Percentiles rank a stretch among this genome's conserved stretches.
phyloP scores from a whole-genome alignment of 2,113 vertebrate genomes.

The Coreoperca whiteheadi region DNA sequence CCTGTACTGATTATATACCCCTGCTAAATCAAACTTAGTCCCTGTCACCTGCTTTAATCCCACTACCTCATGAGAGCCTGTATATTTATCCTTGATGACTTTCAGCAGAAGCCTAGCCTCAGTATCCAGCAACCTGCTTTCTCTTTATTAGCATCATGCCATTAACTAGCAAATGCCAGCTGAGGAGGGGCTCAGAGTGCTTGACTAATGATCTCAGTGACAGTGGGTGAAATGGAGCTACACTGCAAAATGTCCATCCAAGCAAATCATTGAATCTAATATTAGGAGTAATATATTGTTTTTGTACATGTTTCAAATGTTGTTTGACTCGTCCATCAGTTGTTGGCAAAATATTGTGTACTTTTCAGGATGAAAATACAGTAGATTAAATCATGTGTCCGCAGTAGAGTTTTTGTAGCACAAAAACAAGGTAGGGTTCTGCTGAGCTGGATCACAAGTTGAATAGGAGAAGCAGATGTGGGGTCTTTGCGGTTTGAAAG shows the following conservation, averaged over 20 bases:
- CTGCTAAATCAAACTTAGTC: slow-evolving; percentile 66
- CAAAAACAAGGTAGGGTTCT: not conserved
- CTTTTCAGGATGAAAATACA: not conserved
- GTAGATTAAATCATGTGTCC: too few relatives aligned
- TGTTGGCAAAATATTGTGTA: not conserved
- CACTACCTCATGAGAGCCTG: slow-evolving; percentile 49
- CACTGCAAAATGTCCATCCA: slow-evolving; percentile 40
- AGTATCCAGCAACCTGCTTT: slow-evolving; percentile 49
- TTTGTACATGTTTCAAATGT: not conserved
- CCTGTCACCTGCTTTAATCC: slow-evolving; percentile 67
- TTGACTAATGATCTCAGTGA: slow-evolving; percentile 57
- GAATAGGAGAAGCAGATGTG: not conserved
- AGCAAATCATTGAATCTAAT: slow-evolving; percentile 29
- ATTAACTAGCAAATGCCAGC: slow-evolving; percentile 57
- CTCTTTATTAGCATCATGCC: slow-evolving; percentile 54
- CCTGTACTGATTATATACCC: slow-evolving; percentile 45
- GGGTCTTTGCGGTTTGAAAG: not conserved
- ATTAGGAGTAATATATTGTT: not conserved
- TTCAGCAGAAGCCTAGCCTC: slow-evolving; percentile 66
- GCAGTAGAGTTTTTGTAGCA: not conserved
- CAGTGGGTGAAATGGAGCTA: slow-evolving; percentile 39
- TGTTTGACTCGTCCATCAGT: not conserved
- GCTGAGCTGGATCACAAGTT: not conserved
- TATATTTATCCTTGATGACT: slow-evolving; percentile 79
- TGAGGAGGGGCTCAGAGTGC: slow-evolving; percentile 27